These are phyloP conservation scores for Diplolepis rosae DNA, from an alignment of 2,888 invertebrate genomes.

Conservation along the genomic window DNA sequence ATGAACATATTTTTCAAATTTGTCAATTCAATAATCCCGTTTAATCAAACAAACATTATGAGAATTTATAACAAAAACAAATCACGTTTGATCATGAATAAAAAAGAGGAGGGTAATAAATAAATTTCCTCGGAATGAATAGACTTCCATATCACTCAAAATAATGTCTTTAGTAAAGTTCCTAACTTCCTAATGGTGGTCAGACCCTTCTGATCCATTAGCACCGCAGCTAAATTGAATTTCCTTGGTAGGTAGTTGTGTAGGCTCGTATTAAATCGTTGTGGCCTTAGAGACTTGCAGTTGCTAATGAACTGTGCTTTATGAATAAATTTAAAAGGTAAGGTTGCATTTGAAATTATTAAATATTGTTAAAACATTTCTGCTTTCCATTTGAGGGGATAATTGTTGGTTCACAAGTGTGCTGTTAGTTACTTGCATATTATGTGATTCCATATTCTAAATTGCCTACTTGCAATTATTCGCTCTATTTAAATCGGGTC, in stretches of 20 bases:
- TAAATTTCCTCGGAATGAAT: not conserved
- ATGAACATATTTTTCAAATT: not conserved
- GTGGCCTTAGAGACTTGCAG: constrained; percentile 56
- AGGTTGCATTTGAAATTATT: not conserved
- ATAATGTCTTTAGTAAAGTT: constrained; percentile 26
- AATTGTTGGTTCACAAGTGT: not conserved
- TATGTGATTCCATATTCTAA: not conserved
- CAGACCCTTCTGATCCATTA: constrained; percentile 61
- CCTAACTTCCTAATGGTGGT: constrained; percentile 44
- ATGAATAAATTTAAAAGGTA: constrained; percentile 61
- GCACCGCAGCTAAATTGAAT: constrained; percentile 63
- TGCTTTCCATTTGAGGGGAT: too few species aligned
- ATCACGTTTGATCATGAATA: constrained; percentile 8
- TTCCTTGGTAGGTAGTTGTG: constrained; percentile 54
- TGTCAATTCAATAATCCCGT: not conserved
- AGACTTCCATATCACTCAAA: not conserved
- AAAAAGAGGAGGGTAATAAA: constrained; percentile 20
- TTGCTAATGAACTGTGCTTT: constrained; percentile 56
- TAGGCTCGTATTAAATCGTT: constrained; percentile 65
- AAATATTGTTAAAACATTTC: not conserved
- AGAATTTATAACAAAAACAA: not conserved
- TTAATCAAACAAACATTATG: not conserved
- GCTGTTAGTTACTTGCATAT: not conserved
- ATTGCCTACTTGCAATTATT: constrained; percentile 52
- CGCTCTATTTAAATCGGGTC: constrained; percentile 67